These are phyloP conservation scores for Apis florea DNA, from an alignment of 1,140 invertebrate genomes.

Conservation along the genomic window DNA sequence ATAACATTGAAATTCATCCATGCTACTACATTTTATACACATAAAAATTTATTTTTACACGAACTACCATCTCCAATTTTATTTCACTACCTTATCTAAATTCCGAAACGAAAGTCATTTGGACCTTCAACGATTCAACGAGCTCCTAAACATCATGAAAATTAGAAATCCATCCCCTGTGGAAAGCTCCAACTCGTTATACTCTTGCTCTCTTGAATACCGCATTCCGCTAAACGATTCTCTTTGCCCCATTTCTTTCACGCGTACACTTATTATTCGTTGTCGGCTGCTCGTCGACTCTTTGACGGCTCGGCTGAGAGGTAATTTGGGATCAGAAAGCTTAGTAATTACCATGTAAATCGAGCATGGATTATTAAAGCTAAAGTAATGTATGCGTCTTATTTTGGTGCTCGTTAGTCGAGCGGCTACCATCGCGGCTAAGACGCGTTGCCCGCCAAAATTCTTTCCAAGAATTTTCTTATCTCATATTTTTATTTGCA, in stretches of 20 bases:
- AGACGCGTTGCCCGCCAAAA: slow-evolving; percentile 29
- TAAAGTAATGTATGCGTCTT: slow-evolving; percentile 62
- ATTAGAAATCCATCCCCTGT: no score
- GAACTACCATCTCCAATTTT: no score
- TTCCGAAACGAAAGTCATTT: no score
- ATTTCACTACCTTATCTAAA: no score
- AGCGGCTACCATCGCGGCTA: slow-evolving; percentile 11
- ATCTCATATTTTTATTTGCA: slow-evolving; percentile 53
- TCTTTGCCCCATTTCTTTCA: slow-evolving; percentile 33
- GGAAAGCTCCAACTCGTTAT: no score
- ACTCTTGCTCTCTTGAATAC: neutral
- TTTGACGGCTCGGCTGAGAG: slow-evolving; percentile 58
- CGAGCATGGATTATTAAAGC: slow-evolving; percentile 57
- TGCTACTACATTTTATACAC: no score
- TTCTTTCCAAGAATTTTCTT: slow-evolving; percentile 21
- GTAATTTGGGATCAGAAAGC: slow-evolving; percentile 64
- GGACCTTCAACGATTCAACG: no score
- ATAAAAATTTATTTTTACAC: no score
- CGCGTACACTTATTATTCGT: slow-evolving; percentile 55
- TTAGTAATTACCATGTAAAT: slow-evolving; percentile 68
- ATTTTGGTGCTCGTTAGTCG: slow-evolving; percentile 56
- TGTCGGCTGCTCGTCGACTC: slow-evolving; percentile 53
- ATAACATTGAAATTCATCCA: no score
- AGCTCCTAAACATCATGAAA: no score
- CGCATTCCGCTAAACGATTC: slow-evolving; percentile 34